Evolutionary conservation across 2,888 invertebrate genomes (phyloP).

Genomic region (Trileptium ribeirensis): DNA sequence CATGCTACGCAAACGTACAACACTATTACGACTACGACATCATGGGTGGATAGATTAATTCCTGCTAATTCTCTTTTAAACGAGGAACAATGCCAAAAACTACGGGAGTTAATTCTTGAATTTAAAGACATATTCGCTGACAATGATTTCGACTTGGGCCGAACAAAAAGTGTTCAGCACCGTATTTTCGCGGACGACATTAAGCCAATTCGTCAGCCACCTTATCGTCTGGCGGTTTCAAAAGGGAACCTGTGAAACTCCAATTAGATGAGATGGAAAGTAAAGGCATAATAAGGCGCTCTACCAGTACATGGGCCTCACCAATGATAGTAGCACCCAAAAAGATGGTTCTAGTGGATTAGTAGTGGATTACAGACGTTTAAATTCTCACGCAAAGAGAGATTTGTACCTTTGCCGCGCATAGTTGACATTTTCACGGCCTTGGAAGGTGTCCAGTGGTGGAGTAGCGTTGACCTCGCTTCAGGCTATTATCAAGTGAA

Average conservation of each 20-base stretch:
- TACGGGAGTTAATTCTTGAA: background rate
- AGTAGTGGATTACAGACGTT: background rate
- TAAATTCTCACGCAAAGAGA: background rate
- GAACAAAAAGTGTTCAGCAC: background rate
- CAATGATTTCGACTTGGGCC: background rate
- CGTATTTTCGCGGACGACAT: background rate
- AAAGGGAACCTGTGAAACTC: background rate
- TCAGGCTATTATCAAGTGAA: slow-evolving; percentile 27
- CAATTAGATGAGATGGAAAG: background rate
- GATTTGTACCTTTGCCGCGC: slow-evolving; percentile 14
- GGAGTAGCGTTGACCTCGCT: slow-evolving; percentile 20
- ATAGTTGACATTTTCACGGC: slow-evolving; percentile 2
- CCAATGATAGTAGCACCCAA: background rate
- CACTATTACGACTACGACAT: background rate
- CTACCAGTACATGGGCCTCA: background rate
- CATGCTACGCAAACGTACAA: background rate
- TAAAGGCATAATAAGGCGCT: background rate
- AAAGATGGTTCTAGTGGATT: slow-evolving; percentile 6
- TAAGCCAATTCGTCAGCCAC: background rate
- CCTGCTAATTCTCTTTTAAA: too few species aligned
- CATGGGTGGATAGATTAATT: too few species aligned
- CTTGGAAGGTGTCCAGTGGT: background rate
- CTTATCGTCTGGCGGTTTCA: background rate
- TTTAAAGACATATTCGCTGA: background rate
- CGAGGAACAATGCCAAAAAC: background rate